Conservation (phyloP, 2,888 invertebrate species). For the Leptopilina drosophilae region DNA sequence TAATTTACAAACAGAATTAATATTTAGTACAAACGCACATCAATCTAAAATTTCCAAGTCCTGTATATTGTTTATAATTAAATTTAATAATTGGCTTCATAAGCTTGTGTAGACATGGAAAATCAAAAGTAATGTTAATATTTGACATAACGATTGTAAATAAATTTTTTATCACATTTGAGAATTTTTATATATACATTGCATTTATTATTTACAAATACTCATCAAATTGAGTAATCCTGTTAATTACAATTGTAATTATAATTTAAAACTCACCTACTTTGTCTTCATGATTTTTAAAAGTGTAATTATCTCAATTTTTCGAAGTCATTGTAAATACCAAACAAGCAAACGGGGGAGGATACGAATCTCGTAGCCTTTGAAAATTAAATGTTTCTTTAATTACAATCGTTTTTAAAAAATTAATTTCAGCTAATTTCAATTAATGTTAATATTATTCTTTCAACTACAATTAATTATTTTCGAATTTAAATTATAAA, state of each 20-base stretch:
- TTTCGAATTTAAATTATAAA: too few relatives aligned
- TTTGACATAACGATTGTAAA: constrained; percentile 15
- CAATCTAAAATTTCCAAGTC: too few relatives aligned
- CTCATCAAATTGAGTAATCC: not conserved
- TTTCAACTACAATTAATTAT: too few relatives aligned
- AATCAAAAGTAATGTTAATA: constrained; percentile 24
- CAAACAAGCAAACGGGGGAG: too few relatives aligned
- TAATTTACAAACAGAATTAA: too few relatives aligned
- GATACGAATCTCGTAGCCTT: too few relatives aligned
- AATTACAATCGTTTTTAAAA: too few relatives aligned
- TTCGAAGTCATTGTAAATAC: constrained; percentile 1
- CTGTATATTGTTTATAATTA: constrained; percentile 8
- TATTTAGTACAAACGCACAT: too few relatives aligned
- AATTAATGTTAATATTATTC: too few relatives aligned
- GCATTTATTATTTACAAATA: constrained; percentile 34
- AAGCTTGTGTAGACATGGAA: not conserved
- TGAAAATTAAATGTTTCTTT: too few relatives aligned
- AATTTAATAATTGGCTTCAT: not conserved
- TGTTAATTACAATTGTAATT: constrained; percentile 2
- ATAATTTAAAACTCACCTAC: not conserved
- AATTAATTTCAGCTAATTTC: too few relatives aligned
- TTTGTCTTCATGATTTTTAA: too few relatives aligned
- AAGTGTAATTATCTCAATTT: not conserved
- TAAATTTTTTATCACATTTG: constrained; percentile 18
- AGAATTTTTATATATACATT: constrained; percentile 24